A percentile compares a stretch with the other conserved stretches of the same genome.
These are phyloP conservation scores for Lepidochitona cinerea DNA, from an alignment of 2,888 invertebrate genomes.

Conservation along the genomic window DNA sequence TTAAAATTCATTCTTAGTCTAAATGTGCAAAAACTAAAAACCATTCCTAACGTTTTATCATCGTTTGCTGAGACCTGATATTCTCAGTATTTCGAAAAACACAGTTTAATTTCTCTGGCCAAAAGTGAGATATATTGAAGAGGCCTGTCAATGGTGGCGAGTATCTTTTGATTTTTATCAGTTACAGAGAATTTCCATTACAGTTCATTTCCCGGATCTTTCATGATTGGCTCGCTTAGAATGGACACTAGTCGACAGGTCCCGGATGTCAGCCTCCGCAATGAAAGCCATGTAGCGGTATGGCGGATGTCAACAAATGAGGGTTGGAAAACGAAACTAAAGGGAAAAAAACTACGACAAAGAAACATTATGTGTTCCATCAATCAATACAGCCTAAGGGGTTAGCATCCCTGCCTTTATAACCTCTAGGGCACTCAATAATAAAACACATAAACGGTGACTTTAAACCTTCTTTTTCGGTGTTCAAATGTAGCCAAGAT, in stretches of 20 bases:
- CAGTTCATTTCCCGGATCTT: not conserved
- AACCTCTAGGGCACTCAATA: too few species aligned
- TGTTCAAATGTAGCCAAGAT: too few species aligned
- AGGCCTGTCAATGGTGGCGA: too few species aligned
- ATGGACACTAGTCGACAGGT: not conserved
- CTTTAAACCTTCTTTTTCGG: not conserved
- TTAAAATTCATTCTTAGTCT: too few species aligned
- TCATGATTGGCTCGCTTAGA: not conserved
- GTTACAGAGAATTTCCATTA: constrained; percentile 5
- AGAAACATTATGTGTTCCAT: not conserved
- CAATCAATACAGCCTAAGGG: not conserved
- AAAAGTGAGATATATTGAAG: too few species aligned
- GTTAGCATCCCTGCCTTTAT: too few species aligned
- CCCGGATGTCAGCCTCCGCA: not conserved
- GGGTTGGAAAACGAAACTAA: constrained; percentile 1
- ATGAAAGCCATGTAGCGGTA: constrained; percentile 3
- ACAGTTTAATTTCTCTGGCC: too few species aligned
- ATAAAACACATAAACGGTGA: not conserved
- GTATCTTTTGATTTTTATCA: constrained; percentile 3
- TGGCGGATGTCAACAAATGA: constrained; percentile 1
- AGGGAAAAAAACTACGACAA: not conserved
- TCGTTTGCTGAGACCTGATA: too few species aligned
- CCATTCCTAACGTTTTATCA: too few species aligned
- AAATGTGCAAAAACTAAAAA: too few species aligned
- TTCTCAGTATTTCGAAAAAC: too few species aligned